Base-by-base conservation (phyloP, 2,797 vertebrate genomes). In the Anomalospiza imberbis region DNA sequence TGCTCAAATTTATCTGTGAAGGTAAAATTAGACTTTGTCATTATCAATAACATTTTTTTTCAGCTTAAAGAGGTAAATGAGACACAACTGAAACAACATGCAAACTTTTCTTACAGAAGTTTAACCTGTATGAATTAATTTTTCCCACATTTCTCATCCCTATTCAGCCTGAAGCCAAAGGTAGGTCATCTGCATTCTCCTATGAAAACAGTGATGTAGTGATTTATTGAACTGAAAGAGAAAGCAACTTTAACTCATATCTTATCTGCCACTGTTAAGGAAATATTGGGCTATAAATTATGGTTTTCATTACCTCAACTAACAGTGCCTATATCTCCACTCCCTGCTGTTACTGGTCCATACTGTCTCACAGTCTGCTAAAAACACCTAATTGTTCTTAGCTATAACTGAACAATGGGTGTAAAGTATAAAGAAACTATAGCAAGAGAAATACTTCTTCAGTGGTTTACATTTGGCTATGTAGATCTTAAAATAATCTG, bases 1-100 rank as follows among this genome's bases (percentile, higher is more conserved):
- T 99, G 99, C 97, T 99, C 99, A 95, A 99, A 99, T 96, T 99
- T 99, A 97, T 99, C 99, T 99, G 98, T 80, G 97, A 96, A 80
- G 58, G 89, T 75, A 95, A 96, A 96, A 94, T 81, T 51, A 58
- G 26, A 91, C 53, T 90, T 61, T 57, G 61, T 80, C 87, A 95
- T 66, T 71, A 88, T 58, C 78, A 88, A 14, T 61, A 80, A 78
- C 11, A 36, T 26, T 24, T 53, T n/a, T 90, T 87, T 84, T 47
- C 67, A 66, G 9, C 12, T 42, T 66, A 38, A 89, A 82, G 38
- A 89, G 10, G 7, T 68, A 91, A 80, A 83, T 12, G 26, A 88
- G 10, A 57, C 50, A 75, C 1, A 4, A 84, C 0, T 54, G 32
- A 21, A 96, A 81, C 12, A 86, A 85, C 24, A 87, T 26, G n/a